Evolutionary conservation across 1,140 invertebrate species (phyloP).

Genomic region (Acromyrmex heyeri): DNA sequence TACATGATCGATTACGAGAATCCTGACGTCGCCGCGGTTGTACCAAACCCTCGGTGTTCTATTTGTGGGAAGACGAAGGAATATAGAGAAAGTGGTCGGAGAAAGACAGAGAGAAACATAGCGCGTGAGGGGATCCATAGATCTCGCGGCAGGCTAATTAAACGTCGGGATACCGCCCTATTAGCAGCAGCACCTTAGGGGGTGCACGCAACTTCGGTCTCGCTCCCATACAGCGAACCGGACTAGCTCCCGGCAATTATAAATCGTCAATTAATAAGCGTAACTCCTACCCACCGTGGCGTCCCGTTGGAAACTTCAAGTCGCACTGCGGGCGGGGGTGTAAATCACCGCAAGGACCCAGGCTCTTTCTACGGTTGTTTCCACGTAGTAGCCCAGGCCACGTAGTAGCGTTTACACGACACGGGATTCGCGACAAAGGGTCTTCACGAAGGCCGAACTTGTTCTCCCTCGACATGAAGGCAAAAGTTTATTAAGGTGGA

Average conservation of each 20-base stretch:
- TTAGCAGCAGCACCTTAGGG: slow-evolving; percentile 75
- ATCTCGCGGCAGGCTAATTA: slow-evolving; percentile 80
- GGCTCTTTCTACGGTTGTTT: slow-evolving; percentile 38
- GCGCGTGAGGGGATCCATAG: slow-evolving; percentile 69
- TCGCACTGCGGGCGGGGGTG: slow-evolving; percentile 31
- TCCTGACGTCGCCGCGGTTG: not conserved
- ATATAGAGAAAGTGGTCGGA: slow-evolving; percentile 20
- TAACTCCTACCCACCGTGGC: slow-evolving; percentile 64
- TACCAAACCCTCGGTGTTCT: not conserved
- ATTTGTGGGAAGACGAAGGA: slow-evolving; percentile 21
- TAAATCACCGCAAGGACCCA: slow-evolving; percentile 63
- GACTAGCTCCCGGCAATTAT: slow-evolving; percentile 77
- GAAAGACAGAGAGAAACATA: slow-evolving; percentile 16
- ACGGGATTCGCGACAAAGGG: not conserved
- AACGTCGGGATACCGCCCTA: slow-evolving; percentile 78
- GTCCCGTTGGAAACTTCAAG: slow-evolving; percentile 53
- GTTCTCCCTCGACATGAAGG: slow-evolving; percentile 27
- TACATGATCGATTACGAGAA: slow-evolving; percentile 32
- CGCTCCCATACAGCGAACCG: slow-evolving; percentile 55
- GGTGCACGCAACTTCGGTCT: slow-evolving; percentile 67
- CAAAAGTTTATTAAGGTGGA: slow-evolving; percentile 64
- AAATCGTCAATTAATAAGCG: slow-evolving; percentile 82
- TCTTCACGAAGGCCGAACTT: slow-evolving; percentile 21
- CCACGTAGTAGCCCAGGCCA: slow-evolving; percentile 33
- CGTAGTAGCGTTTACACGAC: slow-evolving; percentile 8